Conservation (phyloP, 2,888 invertebrate genomes). For the Yponomeuta plumbellus region DNA sequence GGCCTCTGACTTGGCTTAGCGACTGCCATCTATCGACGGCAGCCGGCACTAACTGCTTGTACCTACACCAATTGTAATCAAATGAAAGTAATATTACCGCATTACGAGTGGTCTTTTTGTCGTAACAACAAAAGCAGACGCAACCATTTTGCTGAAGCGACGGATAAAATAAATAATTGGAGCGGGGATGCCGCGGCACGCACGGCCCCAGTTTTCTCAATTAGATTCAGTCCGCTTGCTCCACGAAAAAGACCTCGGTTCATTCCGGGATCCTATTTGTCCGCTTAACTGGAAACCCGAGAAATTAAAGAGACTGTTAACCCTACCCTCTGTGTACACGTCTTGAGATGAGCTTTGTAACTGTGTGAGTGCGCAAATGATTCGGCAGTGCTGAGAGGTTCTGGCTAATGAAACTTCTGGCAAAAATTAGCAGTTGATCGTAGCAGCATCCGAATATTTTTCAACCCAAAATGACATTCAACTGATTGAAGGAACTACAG, state of each 20-base stretch:
- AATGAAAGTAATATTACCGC: not conserved
- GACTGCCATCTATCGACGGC: too few relatives aligned
- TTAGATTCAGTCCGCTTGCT: not conserved
- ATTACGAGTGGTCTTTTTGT: not conserved
- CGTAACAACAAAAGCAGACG: not conserved
- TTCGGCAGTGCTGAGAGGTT: too few relatives aligned
- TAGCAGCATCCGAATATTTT: too few relatives aligned
- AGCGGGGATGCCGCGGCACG: constrained; percentile 41
- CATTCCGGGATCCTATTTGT: constrained; percentile 1
- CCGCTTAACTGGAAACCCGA: not conserved
- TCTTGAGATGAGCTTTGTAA: too few relatives aligned
- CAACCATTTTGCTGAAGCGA: constrained; percentile 6
- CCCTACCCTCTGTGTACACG: not conserved
- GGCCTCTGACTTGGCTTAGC: too few relatives aligned
- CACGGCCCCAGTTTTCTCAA: constrained; percentile 12
- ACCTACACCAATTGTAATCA: not conserved
- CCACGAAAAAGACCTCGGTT: not conserved
- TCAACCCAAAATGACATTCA: too few relatives aligned
- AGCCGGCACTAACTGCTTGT: too few relatives aligned
- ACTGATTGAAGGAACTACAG: too few relatives aligned
- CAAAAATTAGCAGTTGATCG: too few relatives aligned
- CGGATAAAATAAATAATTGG: constrained; percentile 44
- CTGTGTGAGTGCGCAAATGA: too few relatives aligned
- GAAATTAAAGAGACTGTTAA: not conserved
- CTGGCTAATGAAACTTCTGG: too few relatives aligned